Base-by-base conservation (phyloP, 2,797 vertebrate genomes). In the Oreochromis grahami region DNA sequence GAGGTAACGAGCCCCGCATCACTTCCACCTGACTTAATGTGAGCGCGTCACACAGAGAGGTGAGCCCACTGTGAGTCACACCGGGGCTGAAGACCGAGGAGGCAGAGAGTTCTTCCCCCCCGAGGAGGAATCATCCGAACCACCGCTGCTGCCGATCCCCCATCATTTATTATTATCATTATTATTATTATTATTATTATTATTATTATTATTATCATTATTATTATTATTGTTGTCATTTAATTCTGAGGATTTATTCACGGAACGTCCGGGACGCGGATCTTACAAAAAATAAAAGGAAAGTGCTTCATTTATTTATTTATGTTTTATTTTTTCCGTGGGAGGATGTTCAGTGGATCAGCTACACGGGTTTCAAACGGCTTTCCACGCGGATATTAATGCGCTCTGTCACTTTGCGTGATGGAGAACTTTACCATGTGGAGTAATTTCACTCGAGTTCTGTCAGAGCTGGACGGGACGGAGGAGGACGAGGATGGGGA, bases 401-500 rank as follows among this genome's bases (percentile, higher is more conserved):
- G 3, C 2, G 17, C 56, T 68, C 17, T 50, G 2, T 5, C 48
- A 4, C 77, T n/a, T 63, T 17, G 32, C 58, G 5, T 19, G 1
- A 95, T 95, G 95, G 93, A 94, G 55, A 95, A 95, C 90, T 84
- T 77, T 56, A 90, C 89, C 3, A 6, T 5, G 48, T 91, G 90
- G 93, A 91, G 52, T 58, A 94, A 95, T 82, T 87, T 93, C 34
- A 94, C 84, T 1, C 89, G 91, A 52, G 95, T 95, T 70, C 78
- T 90, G 41, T 93, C 92, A n/a, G 91, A 93, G 56, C 84, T 92
- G 72, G 90, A 87, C 13, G 84, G 48, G 45, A 70, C 87, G 1
- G 21, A 8, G 1, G 85, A 55, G 8, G 89, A 80, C 3, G 84
- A 84, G 7, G 84, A 56, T 0, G 89, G 53, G 1, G 88, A 36